Percentiles rank a stretch among this genome's conserved stretches.
These are phyloP conservation scores for Malurus melanocephalus DNA, from an alignment of 2,113 vertebrate species.

Conservation along the genomic window DNA sequence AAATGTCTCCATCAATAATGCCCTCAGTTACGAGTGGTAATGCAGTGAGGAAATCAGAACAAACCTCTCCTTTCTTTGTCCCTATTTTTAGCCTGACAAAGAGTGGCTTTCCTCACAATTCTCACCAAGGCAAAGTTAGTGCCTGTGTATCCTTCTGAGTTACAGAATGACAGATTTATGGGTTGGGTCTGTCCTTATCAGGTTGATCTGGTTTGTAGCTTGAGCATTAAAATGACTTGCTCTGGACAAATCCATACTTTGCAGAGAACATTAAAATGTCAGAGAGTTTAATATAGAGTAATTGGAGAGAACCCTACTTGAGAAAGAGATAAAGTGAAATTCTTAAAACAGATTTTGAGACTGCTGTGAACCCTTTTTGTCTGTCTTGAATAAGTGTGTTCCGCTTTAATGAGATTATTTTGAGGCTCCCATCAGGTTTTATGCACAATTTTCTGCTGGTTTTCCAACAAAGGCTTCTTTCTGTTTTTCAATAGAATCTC, in stretches of 20 bases:
- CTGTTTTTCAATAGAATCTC: conserved; percentile 63
- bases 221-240: conserved; percentile 6
- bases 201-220: conserved; percentile 17
- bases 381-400: conserved; percentile 66
- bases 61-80: background rate
- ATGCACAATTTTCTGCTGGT: conserved; percentile 59
- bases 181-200: background rate
- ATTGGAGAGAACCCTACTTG: conserved; percentile 26
- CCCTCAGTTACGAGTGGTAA: background rate
- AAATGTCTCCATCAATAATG: background rate
- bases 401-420: conserved; percentile 76
- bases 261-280: conserved; percentile 44
- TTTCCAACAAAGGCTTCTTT: conserved; percentile 69
- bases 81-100: background rate
- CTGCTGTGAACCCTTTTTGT: conserved; percentile 64
- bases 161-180: conserved; percentile 14
- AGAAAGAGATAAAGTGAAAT: conserved; percentile 59
- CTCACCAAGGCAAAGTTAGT: background rate
- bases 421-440: conserved; percentile 72
- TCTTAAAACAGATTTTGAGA: conserved; percentile 64
- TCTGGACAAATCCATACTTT: conserved; percentile 27
- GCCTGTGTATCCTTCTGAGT: background rate
- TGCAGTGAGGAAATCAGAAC: background rate
- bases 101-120: background rate
- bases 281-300: conserved; percentile 46